Conservation (phyloP, 2,888 invertebrate genomes). For the Acrocyrtus sp. region DNA sequence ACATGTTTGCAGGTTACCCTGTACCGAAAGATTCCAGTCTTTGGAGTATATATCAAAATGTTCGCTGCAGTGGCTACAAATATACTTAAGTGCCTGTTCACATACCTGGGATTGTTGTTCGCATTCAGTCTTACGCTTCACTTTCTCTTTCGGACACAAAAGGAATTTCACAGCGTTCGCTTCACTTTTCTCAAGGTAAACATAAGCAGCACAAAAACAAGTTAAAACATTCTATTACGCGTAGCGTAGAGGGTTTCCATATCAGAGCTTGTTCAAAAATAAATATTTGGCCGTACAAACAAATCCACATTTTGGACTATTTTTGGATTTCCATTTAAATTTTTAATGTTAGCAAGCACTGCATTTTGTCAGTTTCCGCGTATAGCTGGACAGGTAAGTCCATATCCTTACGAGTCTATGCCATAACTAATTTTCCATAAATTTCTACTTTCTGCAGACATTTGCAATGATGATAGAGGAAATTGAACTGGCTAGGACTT, state of each 20-base stretch:
- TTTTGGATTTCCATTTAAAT: too few species aligned
- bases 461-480: slow-evolving; percentile 64
- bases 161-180: slow-evolving; percentile 63
- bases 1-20: slow-evolving; percentile 60
- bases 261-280: too few species aligned
- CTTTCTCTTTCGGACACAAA: slow-evolving; percentile 63
- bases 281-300: too few species aligned
- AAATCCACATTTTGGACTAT: too few species aligned
- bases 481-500: slow-evolving; percentile 62
- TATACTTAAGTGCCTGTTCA: slow-evolving; percentile 63
- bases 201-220: too few species aligned
- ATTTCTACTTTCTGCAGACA: slow-evolving; percentile 61
- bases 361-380: too few species aligned
- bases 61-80: slow-evolving; percentile 63
- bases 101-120: slow-evolving; percentile 63
- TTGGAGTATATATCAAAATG: slow-evolving; percentile 63
- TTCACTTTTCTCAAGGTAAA: slow-evolving; percentile 64
- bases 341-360: too few species aligned
- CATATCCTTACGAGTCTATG: too few species aligned
- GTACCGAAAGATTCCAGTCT: slow-evolving; percentile 64
- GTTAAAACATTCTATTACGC: too few species aligned
- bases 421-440: too few species aligned
- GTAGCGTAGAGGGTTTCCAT: too few species aligned
- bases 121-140: slow-evolving; percentile 64
- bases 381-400: too few species aligned